Percentiles rank a stretch among this genome's conserved stretches.
phyloP scores from a whole-genome alignment of 2,113 vertebrate genomes.

The Elaphurus davidianus region DNA sequence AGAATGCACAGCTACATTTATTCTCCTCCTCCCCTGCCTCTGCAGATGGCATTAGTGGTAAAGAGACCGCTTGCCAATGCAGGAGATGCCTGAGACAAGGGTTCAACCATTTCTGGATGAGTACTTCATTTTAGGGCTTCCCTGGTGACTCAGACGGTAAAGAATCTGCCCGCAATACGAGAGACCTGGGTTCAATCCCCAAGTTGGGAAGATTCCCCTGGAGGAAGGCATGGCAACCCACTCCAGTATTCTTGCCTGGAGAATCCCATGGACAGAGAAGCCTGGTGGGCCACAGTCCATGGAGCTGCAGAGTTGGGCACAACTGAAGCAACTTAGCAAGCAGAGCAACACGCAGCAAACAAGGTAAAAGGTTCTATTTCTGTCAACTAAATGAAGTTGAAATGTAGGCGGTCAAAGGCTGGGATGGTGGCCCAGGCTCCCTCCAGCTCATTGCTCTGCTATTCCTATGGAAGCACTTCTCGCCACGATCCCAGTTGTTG shows the following conservation, averaged over 20 bases:
- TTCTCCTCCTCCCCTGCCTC: not conserved
- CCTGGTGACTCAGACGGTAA: not conserved
- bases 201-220: not conserved
- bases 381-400: not conserved
- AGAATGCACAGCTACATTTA: not conserved
- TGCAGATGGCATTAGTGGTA: not conserved
- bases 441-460: not conserved
- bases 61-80: not conserved
- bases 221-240: not conserved
- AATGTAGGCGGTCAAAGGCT: not conserved
- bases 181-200: not conserved
- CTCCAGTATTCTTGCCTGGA: not conserved
- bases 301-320: not conserved
- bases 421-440: not conserved
- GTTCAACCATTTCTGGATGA: not conserved
- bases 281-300: not conserved
- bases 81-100: not conserved
- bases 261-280: not conserved
- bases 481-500: not conserved
- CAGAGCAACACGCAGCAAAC: not conserved
- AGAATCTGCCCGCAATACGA: fast-evolving
- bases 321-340: not conserved
- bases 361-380: not conserved
- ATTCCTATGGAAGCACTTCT: not conserved
- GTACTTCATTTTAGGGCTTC: not conserved